These are phyloP conservation scores for Nansenia antarctica DNA, from an alignment of 2,113 vertebrate genomes.

Conservation along the genomic window DNA sequence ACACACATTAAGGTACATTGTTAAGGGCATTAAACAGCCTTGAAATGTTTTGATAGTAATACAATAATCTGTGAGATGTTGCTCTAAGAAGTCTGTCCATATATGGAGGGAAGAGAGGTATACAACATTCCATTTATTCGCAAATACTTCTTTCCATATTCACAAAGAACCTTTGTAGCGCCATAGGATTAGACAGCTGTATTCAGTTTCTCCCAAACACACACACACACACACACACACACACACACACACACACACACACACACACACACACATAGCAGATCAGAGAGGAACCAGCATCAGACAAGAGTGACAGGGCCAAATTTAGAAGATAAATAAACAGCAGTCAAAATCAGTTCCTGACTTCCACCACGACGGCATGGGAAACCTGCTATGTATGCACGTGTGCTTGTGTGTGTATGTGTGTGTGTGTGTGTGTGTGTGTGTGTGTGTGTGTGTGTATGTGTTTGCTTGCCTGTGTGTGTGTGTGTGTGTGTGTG, in stretches of 20 bases:
- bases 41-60: too few species aligned
- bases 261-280: conserved; percentile 8
- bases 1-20: too few species aligned
- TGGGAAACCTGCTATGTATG: not conserved
- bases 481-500: not conserved
- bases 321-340: conserved; percentile 11
- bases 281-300: not conserved
- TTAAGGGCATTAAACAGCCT: too few species aligned
- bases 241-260: not conserved
- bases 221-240: not conserved
- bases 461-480: too few species aligned
- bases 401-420: not conserved
- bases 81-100: not conserved
- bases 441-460: too few species aligned
- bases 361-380: not conserved
- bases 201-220: not conserved
- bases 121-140: not conserved
- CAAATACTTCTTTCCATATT: not conserved
- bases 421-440: conserved; percentile 12
- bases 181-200: not conserved
- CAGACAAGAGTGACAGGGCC: conserved; percentile 3
- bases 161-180: not conserved
- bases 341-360: not conserved
- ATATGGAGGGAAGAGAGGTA: not conserved
- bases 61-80: not conserved